Conservation (phyloP, 2,113 vertebrate species). For the Alligator sinensis region DNA sequence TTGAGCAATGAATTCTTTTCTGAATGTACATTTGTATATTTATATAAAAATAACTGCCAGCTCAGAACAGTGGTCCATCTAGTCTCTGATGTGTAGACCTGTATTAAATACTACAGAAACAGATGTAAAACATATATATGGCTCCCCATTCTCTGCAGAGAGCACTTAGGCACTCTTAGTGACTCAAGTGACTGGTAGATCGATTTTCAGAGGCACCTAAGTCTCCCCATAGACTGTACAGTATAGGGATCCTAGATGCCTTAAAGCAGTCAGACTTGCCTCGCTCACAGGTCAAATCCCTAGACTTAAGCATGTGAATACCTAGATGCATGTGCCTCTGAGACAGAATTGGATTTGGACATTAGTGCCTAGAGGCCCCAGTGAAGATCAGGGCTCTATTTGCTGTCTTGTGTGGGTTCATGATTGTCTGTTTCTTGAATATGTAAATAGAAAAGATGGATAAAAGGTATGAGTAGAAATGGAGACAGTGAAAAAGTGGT, state of each 20-base stretch:
- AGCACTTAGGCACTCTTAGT: too few species aligned
- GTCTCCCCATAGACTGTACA: too few species aligned
- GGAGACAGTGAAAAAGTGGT: not conserved
- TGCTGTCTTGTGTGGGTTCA: not conserved
- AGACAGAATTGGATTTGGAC: not conserved
- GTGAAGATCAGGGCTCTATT: not conserved
- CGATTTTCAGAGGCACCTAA: too few species aligned
- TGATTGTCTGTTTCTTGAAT: not conserved
- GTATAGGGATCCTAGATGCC: too few species aligned
- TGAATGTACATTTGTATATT: not conserved
- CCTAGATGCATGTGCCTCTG: too few species aligned
- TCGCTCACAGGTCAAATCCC: too few species aligned
- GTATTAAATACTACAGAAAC: not conserved
- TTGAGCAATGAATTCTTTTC: not conserved
- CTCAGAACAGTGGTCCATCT: not conserved
- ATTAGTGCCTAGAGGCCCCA: not conserved
- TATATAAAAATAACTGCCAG: not conserved
- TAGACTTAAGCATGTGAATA: too few species aligned
- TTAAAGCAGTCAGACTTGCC: too few species aligned
- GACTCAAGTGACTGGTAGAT: too few species aligned
- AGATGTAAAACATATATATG: not conserved
- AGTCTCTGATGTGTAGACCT: not conserved
- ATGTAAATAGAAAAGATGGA: not conserved
- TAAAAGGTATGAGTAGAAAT: not conserved
- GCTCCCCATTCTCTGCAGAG: too few species aligned